phyloP scores from a whole-genome alignment of 2,797 vertebrate species.

The Hyperoplus lanceolatus region DNA sequence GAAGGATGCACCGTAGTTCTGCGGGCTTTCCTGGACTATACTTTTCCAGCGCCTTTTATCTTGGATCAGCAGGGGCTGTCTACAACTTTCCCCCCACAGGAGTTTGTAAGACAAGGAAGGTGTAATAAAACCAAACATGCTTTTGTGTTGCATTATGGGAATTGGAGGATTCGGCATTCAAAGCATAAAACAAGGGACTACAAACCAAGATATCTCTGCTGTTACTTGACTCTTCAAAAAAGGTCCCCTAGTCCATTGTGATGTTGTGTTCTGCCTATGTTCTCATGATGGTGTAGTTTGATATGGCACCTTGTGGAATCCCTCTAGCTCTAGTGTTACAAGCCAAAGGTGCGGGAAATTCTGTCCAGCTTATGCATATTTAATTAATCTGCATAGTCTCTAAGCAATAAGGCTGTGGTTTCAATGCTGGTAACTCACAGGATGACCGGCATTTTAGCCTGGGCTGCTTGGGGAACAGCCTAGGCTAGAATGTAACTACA shows the following conservation, averaged over 20 bases:
- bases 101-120: neutral
- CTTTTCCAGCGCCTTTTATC: no score
- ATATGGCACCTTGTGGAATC: constrained; percentile 28
- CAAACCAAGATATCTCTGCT: neutral
- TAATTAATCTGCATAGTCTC: constrained; percentile 59
- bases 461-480: neutral
- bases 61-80: no score
- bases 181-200: neutral
- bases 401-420: neutral
- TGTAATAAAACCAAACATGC: neutral
- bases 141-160: neutral
- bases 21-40: no score
- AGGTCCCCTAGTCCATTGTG: neutral
- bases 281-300: constrained; percentile 22
- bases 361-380: constrained; percentile 39
- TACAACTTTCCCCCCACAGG: no score
- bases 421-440: neutral
- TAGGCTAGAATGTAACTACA: neutral
- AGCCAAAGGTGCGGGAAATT: constrained; percentile 20
- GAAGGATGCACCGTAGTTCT: neutral
- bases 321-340: constrained; percentile 55
- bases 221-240: no score
- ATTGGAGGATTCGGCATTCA: neutral
- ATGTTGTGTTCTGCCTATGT: neutral
- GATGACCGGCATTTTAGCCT: neutral